Evolutionary conservation across 2,113 vertebrate genomes (phyloP), one percentile per base, ranked within the genome.

Genomic region (Labeo rohita): DNA sequence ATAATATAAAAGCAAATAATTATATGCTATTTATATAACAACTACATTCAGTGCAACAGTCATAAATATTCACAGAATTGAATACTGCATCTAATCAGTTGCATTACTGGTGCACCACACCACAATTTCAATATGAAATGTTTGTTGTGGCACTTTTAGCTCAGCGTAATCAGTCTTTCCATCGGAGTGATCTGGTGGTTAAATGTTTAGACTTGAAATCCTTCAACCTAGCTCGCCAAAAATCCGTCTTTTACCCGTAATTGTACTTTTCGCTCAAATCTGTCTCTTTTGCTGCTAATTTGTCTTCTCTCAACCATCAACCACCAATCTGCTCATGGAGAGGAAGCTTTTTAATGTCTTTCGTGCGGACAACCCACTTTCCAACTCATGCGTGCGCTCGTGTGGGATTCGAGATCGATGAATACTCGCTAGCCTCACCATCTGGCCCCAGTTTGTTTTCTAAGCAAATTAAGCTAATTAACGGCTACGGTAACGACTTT

Each of bases 401-500:
- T 89, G 85, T 84, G 92, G 91, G 93, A 94, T 89, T 84, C 77
- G 39, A 92, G 94, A 95, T 94, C 91, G 93, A 95, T 94, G 93
- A 93, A 80, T 90, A 65, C 90, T 93, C 88, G 89, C 92, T 91
- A 91, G 88, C 90, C 66, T 85, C 47, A n/a, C 94, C 95, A 95
- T 95, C 94, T 95, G 95, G 92, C 88, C 87, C 78, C 86, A 86
- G 91, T 94, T 93, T 94, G 91, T 93, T 94, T 93, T 92, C 92
- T 92, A 91, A 94, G 92, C 89, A 92, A 94, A 94, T 93, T 81
- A 94, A 92, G 90, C 90, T 94, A 92, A 93, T 94, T 92, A 94
- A 92, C 91, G 91, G 91, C 89, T 92, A 91, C 59, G 85, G 81
- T 93, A 92, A 94, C 91, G 91, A 89, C 85, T 79, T 72, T 85